Conservation (phyloP, 2,888 invertebrate species). For the Conomelus anceps region DNA sequence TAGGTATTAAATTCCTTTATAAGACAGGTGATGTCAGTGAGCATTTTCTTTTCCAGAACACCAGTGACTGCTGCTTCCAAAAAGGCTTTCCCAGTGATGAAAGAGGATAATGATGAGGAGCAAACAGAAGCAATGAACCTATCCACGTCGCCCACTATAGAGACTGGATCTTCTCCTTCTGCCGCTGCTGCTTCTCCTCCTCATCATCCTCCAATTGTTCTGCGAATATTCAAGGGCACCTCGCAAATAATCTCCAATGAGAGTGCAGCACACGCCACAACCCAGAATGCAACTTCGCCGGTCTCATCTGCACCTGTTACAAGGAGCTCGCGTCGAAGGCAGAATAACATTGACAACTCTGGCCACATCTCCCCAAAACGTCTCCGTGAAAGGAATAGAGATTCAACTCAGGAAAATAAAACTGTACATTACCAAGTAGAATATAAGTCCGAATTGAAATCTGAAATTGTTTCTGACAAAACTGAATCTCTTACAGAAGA, state of each 20-base stretch:
- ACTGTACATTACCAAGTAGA: neutral
- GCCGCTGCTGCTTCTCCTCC: slow-evolving; percentile 28
- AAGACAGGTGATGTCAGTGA: neutral
- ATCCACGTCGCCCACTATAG: slow-evolving; percentile 26
- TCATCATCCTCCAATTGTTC: slow-evolving; percentile 67
- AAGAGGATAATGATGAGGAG: slow-evolving; percentile 45
- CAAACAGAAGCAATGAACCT: slow-evolving; percentile 36
- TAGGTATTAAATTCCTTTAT: neutral
- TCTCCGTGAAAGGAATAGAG: slow-evolving; percentile 22
- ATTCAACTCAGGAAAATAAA: slow-evolving; percentile 3
- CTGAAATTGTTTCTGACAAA: neutral
- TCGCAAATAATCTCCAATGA: slow-evolving; percentile 34
- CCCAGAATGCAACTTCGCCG: neutral
- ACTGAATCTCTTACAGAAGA: slow-evolving; percentile 6
- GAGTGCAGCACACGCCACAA: slow-evolving; percentile 21
- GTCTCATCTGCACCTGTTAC: slow-evolving; percentile 13
- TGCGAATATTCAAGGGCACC: slow-evolving; percentile 76
- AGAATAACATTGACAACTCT: slow-evolving; percentile 28
- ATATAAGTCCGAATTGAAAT: neutral
- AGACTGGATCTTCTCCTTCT: slow-evolving; percentile 11
- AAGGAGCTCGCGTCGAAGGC: slow-evolving; percentile 28
- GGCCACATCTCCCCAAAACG: slow-evolving; percentile 32
- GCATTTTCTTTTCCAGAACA: slow-evolving; percentile 22
- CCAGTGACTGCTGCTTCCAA: slow-evolving; percentile 33
- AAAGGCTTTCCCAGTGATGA: slow-evolving; percentile 39